phyloP scores from a whole-genome alignment of 2,888 invertebrate genomes.

The Rhingia rostrata region DNA sequence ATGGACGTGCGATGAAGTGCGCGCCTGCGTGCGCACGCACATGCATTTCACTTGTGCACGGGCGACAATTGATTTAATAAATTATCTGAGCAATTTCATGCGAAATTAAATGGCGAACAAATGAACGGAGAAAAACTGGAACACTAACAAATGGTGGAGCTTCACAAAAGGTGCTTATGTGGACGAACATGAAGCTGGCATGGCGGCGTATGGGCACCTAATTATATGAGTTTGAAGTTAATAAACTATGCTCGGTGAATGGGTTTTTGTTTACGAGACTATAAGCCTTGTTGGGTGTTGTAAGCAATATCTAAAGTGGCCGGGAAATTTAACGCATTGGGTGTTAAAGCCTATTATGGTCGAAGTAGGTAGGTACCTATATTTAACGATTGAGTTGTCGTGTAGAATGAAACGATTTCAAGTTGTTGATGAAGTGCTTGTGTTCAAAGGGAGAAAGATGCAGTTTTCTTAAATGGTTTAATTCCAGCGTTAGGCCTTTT shows the following conservation, averaged over 20 bases:
- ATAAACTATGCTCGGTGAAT: conserved; percentile 14
- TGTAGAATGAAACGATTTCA: neutral
- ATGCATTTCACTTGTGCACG: conserved; percentile 41
- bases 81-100: conserved; percentile 73
- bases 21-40: conserved; percentile 41
- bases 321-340: neutral
- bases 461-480: neutral
- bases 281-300: conserved; percentile 14
- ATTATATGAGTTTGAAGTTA: conserved; percentile 30
- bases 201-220: conserved; percentile 22
- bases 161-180: conserved; percentile 17
- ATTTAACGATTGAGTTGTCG: neutral
- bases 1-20: conserved; percentile 51
- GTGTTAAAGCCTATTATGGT: neutral
- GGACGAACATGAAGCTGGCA: neutral
- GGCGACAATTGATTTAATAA: conserved; percentile 73
- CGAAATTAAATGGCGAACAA: conserved; percentile 61
- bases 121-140: conserved; percentile 58
- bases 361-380: neutral
- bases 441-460: neutral
- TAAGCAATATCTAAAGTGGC: conserved; percentile 1
- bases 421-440: neutral
- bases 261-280: neutral
- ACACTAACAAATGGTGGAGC: conserved; percentile 52
- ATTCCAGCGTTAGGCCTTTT: neutral